Evolutionary conservation across 2,797 vertebrate genomes (phyloP).

Genomic region (Falco biarmicus): DNA sequence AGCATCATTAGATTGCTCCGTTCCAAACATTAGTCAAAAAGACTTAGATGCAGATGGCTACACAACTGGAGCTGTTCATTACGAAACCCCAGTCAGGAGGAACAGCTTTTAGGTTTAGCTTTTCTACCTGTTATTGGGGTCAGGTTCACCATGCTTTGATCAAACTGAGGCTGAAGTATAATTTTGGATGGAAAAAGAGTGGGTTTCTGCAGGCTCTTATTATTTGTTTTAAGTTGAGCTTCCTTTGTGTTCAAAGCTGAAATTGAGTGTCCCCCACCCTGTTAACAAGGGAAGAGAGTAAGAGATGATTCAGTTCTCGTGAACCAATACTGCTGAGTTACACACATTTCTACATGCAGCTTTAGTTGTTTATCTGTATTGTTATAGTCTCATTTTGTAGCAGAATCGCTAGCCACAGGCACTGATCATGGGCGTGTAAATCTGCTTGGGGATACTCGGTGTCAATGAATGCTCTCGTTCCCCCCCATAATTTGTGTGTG

Average conservation of each 20-base stretch:
- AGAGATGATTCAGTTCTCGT: slow-evolving; percentile 8
- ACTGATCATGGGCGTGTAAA: slow-evolving; percentile 20
- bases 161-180: not conserved
- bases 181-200: not conserved
- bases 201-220: not conserved
- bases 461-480: not conserved
- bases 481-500: not conserved
- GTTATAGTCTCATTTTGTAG: slow-evolving; percentile 55
- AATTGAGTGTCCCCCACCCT: slow-evolving; percentile 14
- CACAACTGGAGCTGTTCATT: not conserved
- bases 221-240: not conserved
- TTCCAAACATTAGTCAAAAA: slow-evolving; percentile 7
- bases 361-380: slow-evolving; percentile 34
- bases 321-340: slow-evolving; percentile 33
- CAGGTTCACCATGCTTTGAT: not conserved
- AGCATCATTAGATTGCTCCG: not conserved
- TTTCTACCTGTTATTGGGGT: not conserved
- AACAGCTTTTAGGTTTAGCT: slow-evolving; percentile 20
- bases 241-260: slow-evolving; percentile 34
- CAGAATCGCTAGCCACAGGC: slow-evolving; percentile 24
- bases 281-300: slow-evolving; percentile 35
- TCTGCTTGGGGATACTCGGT: not conserved
- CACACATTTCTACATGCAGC: not conserved
- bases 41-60: not conserved
- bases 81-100: not conserved